phyloP scores from a whole-genome alignment of 2,113 vertebrate species.

The Mastomys natalensis region DNA sequence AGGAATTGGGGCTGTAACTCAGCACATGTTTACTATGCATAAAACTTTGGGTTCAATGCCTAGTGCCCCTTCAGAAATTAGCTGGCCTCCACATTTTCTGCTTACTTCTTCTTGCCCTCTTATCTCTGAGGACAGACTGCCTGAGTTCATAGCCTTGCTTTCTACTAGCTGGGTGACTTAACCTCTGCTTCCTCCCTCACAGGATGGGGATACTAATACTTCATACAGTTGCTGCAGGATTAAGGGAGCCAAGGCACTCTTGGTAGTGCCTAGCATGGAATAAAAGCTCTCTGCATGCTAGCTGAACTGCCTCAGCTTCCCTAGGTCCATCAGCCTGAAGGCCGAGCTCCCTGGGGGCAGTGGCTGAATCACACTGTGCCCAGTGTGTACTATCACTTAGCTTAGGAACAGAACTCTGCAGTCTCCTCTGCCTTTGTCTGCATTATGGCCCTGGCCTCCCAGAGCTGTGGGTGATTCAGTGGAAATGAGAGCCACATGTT shows the following conservation, averaged over 20 bases:
- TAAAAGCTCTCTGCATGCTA: neutral
- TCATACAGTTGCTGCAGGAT: conserved; percentile 10
- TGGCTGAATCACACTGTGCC: neutral
- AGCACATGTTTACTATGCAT: neutral
- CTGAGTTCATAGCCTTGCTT: neutral
- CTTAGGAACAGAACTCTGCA: conserved; percentile 15
- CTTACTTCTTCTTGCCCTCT: neutral
- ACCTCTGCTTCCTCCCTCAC: conserved; percentile 24
- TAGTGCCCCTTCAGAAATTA: neutral
- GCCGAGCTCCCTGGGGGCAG: neutral
- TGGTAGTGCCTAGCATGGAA: neutral
- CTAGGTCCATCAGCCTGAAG: neutral
- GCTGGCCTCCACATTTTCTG: neutral
- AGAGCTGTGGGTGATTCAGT: conserved; percentile 82
- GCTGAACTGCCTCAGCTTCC: neutral
- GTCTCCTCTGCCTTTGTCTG: conserved; percentile 66
- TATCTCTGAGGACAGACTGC: neutral
- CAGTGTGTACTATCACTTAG: conserved; percentile 11
- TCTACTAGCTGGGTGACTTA: neutral
- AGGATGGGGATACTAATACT: conserved; percentile 14
- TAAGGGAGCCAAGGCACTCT: neutral
- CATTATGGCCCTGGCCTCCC: conserved; percentile 66
- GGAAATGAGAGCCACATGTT: conserved; percentile 84
- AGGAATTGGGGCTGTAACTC: neutral
- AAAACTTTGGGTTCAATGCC: neutral